These are phyloP conservation scores for Dolichotis patagonum DNA, from an alignment of 2,113 vertebrate genomes.

Conservation along the genomic window DNA sequence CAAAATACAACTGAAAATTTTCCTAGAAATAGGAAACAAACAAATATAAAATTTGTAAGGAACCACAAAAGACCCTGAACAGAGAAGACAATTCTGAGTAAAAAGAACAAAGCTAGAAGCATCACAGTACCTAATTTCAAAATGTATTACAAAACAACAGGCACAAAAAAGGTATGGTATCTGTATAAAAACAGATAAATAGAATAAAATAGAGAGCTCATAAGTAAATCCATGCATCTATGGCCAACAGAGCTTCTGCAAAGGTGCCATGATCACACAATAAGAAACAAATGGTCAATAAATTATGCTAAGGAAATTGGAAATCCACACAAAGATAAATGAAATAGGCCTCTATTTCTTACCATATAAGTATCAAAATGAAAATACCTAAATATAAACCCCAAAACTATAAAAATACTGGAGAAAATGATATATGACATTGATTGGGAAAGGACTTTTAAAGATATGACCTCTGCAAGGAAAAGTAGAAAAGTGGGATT, in stretches of 20 bases:
- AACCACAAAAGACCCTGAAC: neutral
- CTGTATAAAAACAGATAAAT: neutral
- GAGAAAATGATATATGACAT: neutral
- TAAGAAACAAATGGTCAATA: neutral
- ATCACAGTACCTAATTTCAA: neutral
- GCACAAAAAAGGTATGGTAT: neutral
- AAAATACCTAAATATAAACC: neutral
- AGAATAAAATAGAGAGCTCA: neutral
- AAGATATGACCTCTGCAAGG: neutral
- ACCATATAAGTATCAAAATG: neutral
- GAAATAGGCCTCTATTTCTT: neutral
- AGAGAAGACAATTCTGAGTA: neutral
- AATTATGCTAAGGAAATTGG: neutral
- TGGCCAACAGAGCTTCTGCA: neutral
- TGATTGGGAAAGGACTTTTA: neutral
- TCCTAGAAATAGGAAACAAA: neutral
- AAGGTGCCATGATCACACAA: neutral
- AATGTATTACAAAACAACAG: neutral
- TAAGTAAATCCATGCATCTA: neutral
- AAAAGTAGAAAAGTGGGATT: neutral
- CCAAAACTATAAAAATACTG: neutral
- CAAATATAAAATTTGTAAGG: neutral
- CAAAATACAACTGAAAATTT: neutral
- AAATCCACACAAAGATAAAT: neutral
- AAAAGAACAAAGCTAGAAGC: neutral